Evolutionary conservation across 2,797 vertebrate genomes (phyloP).

Genomic region (Heteromormyrus szaboi): DNA sequence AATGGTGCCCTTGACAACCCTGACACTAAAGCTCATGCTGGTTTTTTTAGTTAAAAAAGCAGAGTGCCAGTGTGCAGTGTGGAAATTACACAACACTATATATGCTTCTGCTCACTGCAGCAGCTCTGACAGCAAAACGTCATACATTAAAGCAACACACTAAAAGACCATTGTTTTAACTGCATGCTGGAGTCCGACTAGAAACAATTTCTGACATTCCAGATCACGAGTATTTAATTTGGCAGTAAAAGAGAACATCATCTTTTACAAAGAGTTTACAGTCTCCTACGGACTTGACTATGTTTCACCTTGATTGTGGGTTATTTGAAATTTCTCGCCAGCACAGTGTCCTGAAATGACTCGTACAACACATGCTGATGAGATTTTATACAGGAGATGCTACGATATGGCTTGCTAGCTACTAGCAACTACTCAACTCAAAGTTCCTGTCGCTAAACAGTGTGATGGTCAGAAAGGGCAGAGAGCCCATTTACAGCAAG

Average conservation of each 20-base stretch:
- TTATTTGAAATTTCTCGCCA: background rate
- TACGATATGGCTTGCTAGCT: background rate
- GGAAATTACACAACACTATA: background rate
- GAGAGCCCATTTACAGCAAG: background rate
- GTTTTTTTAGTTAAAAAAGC: background rate
- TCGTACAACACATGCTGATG: background rate
- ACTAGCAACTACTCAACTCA: background rate
- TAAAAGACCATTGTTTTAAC: background rate
- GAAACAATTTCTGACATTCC: background rate
- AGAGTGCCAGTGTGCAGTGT: background rate
- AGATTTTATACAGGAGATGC: background rate
- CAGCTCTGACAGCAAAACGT: background rate
- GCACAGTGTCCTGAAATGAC: background rate
- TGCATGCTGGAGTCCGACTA: background rate
- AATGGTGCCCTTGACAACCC: background rate
- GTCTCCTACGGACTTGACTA: background rate
- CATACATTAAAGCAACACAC: background rate
- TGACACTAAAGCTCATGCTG: background rate
- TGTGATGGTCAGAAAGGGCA: background rate
- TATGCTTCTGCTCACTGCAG: background rate
- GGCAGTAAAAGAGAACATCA: background rate
- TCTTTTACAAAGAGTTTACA: background rate
- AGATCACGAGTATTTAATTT: background rate
- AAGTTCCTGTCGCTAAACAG: background rate
- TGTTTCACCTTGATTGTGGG: background rate